phyloP scores from a whole-genome alignment of 2,888 invertebrate genomes.

The Macaria liturata region DNA sequence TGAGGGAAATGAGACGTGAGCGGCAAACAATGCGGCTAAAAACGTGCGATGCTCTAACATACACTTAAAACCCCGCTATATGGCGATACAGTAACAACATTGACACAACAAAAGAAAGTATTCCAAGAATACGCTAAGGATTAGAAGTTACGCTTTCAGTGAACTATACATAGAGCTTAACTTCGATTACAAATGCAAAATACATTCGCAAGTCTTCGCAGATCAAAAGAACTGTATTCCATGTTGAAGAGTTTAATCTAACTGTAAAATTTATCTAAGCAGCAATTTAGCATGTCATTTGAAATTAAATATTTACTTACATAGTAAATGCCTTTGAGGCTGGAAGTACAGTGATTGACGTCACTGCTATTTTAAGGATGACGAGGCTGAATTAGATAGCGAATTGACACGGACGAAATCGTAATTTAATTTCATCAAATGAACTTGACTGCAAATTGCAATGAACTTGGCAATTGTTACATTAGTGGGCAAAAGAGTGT shows the following conservation, averaged over 20 bases:
- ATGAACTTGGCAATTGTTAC: constrained; percentile 16
- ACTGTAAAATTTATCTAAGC: constrained; percentile 9
- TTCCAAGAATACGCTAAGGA: constrained; percentile 21
- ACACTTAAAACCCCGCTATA: constrained; percentile 40
- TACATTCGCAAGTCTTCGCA: constrained; percentile 33
- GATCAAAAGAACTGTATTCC: constrained; percentile 18
- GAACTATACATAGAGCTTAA: constrained; percentile 3
- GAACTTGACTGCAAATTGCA: constrained; percentile 15
- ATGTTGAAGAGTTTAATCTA: neutral
- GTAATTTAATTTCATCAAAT: constrained; percentile 12
- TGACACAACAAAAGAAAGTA: constrained; percentile 40
- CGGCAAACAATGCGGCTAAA: constrained; percentile 38
- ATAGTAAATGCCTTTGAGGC: constrained; percentile 26
- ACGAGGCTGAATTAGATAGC: neutral
- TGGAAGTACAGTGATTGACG: constrained; percentile 5
- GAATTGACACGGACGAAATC: constrained; percentile 3
- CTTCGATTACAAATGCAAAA: constrained; percentile 29
- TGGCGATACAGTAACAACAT: constrained; percentile 5
- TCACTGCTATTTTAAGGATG: constrained; percentile 6
- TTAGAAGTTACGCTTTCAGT: constrained; percentile 21
- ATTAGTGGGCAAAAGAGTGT: constrained; percentile 10
- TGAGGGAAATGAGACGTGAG: constrained; percentile 35
- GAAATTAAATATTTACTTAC: constrained; percentile 35
- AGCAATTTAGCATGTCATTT: constrained; percentile 21
- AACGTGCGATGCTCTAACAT: constrained; percentile 36